A percentile compares a stretch with the other conserved stretches of the same genome.
phyloP scores from a whole-genome alignment of 2,888 invertebrate genomes.

The Papilio demoleus region DNA sequence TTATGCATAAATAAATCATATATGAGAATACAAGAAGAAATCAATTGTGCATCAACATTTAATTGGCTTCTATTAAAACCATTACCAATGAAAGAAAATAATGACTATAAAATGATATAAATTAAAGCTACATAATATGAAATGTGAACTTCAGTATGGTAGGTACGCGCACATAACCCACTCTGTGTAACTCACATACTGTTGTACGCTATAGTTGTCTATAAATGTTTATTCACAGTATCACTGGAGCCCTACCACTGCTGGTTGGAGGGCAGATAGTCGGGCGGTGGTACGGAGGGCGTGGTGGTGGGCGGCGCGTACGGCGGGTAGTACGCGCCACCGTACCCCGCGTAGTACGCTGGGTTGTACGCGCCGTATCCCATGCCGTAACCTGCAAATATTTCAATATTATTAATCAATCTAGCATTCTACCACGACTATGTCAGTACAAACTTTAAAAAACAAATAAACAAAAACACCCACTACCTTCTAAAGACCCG shows the following conservation, averaged over 20 bases:
- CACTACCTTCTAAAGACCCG: too few species aligned
- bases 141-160: constrained; percentile 2
- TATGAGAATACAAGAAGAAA: constrained; percentile 16
- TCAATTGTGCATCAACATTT: constrained; percentile 20
- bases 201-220: constrained; percentile 36
- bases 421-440: neutral
- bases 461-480: too few species aligned
- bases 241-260: constrained; percentile 64
- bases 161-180: constrained; percentile 21
- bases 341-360: constrained; percentile 83
- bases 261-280: constrained; percentile 72
- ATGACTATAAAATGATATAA: constrained; percentile 13
- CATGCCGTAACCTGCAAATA: constrained; percentile 69
- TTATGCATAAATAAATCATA: constrained; percentile 18
- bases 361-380: constrained; percentile 75
- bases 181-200: constrained; percentile 31
- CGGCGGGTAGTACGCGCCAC: constrained; percentile 78
- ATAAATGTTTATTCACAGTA: constrained; percentile 20
- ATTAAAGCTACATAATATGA: constrained; percentile 32
- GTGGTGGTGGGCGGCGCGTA: constrained; percentile 60
- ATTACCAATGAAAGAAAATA: constrained; percentile 3
- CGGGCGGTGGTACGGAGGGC: constrained; percentile 53
- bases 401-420: neutral
- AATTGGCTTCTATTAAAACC: neutral
- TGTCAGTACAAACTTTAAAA: neutral